phyloP scores from a whole-genome alignment of 2,113 vertebrate genomes.

The Nycticebus coucang region DNA sequence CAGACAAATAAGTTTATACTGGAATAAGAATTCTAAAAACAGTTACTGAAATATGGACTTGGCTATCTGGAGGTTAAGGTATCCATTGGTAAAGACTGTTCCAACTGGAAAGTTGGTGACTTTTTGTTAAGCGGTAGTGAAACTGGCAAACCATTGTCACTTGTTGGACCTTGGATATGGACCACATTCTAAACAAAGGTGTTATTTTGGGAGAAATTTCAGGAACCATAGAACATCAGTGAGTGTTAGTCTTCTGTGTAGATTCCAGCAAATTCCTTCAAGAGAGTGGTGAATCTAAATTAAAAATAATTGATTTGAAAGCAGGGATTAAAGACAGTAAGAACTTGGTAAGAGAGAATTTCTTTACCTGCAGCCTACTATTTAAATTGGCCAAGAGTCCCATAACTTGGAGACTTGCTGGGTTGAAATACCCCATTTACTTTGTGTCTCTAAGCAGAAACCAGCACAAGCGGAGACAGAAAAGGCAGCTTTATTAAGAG shows the following conservation, averaged over 20 bases:
- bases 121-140: not conserved
- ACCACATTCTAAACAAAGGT: not conserved
- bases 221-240: not conserved
- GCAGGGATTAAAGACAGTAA: slow-evolving; percentile 36
- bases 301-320: slow-evolving; percentile 8
- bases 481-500: not conserved
- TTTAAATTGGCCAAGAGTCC: not conserved
- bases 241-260: not conserved
- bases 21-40: not conserved
- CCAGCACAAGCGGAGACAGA: not conserved
- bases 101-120: not conserved
- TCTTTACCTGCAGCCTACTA: not conserved
- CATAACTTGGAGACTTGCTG: not conserved
- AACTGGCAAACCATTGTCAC: not conserved
- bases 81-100: not conserved
- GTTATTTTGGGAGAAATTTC: slow-evolving; percentile 5
- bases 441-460: not conserved
- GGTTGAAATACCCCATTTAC: slow-evolving; percentile 7
- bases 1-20: slow-evolving; percentile 20
- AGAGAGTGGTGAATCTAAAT: slow-evolving; percentile 18
- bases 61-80: not conserved
- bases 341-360: not conserved
- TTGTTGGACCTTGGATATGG: not conserved
- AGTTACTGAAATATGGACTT: not conserved
- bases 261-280: slow-evolving; percentile 29